Evolutionary conservation across 2,888 invertebrate species (phyloP).

Genomic region (Drosophila mettleri): DNA sequence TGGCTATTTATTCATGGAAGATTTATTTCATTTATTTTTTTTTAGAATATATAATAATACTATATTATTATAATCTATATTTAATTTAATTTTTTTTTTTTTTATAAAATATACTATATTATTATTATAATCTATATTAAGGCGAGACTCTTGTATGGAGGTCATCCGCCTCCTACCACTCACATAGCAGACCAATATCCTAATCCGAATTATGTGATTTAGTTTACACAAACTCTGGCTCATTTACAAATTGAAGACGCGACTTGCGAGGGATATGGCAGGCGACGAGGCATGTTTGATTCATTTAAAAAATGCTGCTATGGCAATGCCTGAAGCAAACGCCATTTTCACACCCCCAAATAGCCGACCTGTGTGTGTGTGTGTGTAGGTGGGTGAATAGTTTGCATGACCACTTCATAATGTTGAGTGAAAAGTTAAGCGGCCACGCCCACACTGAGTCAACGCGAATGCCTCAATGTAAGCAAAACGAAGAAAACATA

Average conservation of each 20-base stretch:
- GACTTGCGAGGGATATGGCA: background rate
- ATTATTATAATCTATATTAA: too few relatives aligned
- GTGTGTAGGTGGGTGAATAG: conserved; percentile 30
- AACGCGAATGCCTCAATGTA: conserved; percentile 55
- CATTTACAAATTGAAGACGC: conserved; percentile 2
- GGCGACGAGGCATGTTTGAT: conserved; percentile 7
- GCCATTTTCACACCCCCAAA: conserved; percentile 52
- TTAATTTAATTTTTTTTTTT: too few relatives aligned
- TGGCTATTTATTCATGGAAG: too few relatives aligned
- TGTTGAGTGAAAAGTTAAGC: conserved; percentile 69
- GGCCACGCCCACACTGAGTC: conserved; percentile 74
- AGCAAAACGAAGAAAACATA: conserved; percentile 31
- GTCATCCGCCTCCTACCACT: too few relatives aligned
- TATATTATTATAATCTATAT: too few relatives aligned
- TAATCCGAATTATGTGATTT: too few relatives aligned
- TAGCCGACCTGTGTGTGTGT: conserved; percentile 19
- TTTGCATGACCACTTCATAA: conserved; percentile 66
- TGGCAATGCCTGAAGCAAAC: conserved; percentile 27
- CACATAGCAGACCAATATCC: too few relatives aligned
- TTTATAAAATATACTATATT: too few relatives aligned
- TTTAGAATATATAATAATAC: too few relatives aligned
- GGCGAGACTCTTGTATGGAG: too few relatives aligned
- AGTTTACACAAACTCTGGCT: background rate
- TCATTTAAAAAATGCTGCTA: conserved; percentile 11
- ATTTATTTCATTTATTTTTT: too few relatives aligned